phyloP scores from a whole-genome alignment of 1,140 invertebrate species.

The Drosophila erecta region DNA sequence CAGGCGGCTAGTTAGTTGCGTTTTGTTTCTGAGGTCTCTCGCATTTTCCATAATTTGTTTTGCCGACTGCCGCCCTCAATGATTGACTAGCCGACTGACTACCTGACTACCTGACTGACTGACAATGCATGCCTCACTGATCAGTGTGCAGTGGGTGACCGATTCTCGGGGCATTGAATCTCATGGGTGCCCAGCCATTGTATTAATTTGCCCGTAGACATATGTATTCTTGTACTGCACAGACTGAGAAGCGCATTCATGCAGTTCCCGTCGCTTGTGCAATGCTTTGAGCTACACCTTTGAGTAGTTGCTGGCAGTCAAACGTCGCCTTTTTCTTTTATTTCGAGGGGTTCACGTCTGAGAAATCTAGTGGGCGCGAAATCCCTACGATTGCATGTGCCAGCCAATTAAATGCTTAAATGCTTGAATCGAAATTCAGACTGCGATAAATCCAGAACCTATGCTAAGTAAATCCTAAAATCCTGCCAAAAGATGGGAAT shows the following conservation, averaged over 20 bases:
- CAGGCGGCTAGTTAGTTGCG: slow-evolving; percentile 69
- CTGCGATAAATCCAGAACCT: slow-evolving; percentile 47
- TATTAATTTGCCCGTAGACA: slow-evolving; percentile 22
- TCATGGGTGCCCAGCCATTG: slow-evolving; percentile 35
- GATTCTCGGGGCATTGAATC: slow-evolving; percentile 49
- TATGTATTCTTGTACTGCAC: slow-evolving; percentile 19
- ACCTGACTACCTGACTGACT: slow-evolving; percentile 25
- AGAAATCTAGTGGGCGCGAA: slow-evolving; percentile 21
- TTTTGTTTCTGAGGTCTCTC: slow-evolving; percentile 61
- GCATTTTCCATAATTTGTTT: slow-evolving; percentile 60
- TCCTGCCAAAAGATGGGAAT: slow-evolving; percentile 74
- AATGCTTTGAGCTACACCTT: slow-evolving; percentile 52
- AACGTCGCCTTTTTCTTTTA: slow-evolving; percentile 21
- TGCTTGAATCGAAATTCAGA: slow-evolving; percentile 35
- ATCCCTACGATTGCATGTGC: slow-evolving; percentile 15
- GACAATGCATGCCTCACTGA: slow-evolving; percentile 56
- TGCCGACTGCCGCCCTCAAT: slow-evolving; percentile 23
- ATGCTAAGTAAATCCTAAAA: slow-evolving; percentile 25
- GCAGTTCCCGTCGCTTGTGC: slow-evolving; percentile 48
- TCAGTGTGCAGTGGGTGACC: slow-evolving; percentile 67
- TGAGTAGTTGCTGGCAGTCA: slow-evolving; percentile 52
- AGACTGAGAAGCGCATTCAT: slow-evolving; percentile 23
- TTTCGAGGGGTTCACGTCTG: slow-evolving; percentile 11
- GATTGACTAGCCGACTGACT: slow-evolving; percentile 25
- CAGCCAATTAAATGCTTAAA: slow-evolving; percentile 26